These are phyloP conservation scores for Akabosia matsudoensis DNA, from an alignment of 1,140 invertebrate genomes.

Conservation along the genomic window DNA sequence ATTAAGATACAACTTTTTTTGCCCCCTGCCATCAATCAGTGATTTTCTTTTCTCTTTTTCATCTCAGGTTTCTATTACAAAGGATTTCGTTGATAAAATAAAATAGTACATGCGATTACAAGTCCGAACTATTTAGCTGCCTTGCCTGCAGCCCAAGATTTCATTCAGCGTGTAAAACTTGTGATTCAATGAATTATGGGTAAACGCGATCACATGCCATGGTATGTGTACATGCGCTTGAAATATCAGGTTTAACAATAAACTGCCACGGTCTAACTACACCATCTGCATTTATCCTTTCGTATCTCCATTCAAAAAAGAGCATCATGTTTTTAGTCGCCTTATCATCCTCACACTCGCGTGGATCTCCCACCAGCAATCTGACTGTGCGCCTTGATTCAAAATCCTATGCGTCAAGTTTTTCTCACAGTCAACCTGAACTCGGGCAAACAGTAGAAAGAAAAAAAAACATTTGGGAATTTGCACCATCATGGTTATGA, in stretches of 20 bases:
- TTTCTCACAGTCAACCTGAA: constrained; percentile 5
- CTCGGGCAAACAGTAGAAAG: neutral
- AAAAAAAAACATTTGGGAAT: constrained; percentile 6
- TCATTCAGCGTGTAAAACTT: neutral
- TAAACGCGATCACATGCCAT: too few relatives aligned
- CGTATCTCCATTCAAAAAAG: neutral
- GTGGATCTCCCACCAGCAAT: constrained; percentile 12
- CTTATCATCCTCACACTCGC: neutral
- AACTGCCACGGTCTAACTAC: too few relatives aligned
- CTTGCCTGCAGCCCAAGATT: constrained; percentile 4
- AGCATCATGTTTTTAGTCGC: neutral
- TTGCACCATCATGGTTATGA: constrained; percentile 15
- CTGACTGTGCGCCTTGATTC: neutral
- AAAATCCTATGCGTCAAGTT: neutral
- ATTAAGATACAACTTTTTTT: constrained; percentile 13
- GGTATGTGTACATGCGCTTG: too few relatives aligned
- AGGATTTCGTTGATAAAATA: neutral
- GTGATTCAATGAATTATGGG: neutral
- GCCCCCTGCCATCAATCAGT: constrained; percentile 5
- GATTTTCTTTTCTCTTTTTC: neutral
- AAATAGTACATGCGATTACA: neutral
- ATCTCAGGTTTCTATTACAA: constrained; percentile 4
- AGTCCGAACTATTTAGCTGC: neutral
- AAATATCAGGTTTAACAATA: too few relatives aligned
- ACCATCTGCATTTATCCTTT: neutral